Conservation (phyloP, 1,140 invertebrate genomes). For the Spodoptera frugiperda region DNA sequence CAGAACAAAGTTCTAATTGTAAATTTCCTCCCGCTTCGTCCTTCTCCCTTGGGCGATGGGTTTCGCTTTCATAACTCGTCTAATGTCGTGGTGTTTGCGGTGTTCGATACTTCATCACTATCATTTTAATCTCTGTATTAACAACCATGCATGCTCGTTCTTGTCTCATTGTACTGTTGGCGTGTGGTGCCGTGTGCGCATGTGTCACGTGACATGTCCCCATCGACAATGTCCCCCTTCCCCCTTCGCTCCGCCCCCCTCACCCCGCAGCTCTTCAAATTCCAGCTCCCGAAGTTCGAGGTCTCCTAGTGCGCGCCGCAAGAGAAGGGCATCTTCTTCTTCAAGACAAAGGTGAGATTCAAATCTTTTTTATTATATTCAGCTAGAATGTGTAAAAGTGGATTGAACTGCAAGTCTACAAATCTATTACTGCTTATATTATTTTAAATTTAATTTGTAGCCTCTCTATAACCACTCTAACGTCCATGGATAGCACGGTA, state of each 20-base stretch:
- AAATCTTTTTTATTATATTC: slow-evolving; percentile 33
- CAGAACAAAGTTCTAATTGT: slow-evolving; percentile 55
- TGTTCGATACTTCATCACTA: slow-evolving; percentile 64
- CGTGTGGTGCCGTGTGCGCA: slow-evolving; percentile 56
- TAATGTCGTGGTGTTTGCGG: slow-evolving; percentile 74
- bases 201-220: slow-evolving; percentile 46
- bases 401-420: too few relatives aligned
- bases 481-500: too few relatives aligned
- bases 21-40: slow-evolving; percentile 64
- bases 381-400: too few relatives aligned
- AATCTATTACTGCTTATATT: too few relatives aligned
- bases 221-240: slow-evolving; percentile 43
- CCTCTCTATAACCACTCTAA: too few relatives aligned
- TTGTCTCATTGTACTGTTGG: slow-evolving; percentile 63
- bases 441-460: too few relatives aligned
- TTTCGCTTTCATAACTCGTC: slow-evolving; percentile 76
- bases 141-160: slow-evolving; percentile 67
- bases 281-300: slow-evolving; percentile 86
- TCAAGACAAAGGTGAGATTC: slow-evolving; percentile 79
- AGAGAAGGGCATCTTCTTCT: slow-evolving; percentile 76
- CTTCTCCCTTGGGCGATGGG: slow-evolving; percentile 68
- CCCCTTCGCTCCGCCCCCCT: slow-evolving; percentile 68
- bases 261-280: slow-evolving; percentile 83
- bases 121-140: slow-evolving; percentile 65
- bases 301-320: slow-evolving; percentile 75